Base-by-base conservation (phyloP, 1,140 invertebrate species). In the Geopemphigus sp. region DNA sequence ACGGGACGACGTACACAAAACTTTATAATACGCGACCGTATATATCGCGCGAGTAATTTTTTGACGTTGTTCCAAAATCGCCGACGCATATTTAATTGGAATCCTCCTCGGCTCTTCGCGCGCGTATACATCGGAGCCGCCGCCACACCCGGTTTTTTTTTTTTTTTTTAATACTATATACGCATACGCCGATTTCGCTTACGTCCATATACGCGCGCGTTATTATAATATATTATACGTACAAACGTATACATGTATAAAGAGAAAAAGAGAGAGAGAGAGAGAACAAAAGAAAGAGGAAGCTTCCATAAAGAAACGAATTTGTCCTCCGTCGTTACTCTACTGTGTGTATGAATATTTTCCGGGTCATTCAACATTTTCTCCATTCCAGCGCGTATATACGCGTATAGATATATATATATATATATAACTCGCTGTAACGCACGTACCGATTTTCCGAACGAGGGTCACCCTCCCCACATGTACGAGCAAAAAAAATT, bases 281-380 rank as follows among this genome's bases (percentile, higher is more conserved):
- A 54, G 24, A 72, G 68, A 72, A 72, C 47, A 72, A 72, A 72
- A 72, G 50, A 72, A 72, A 54, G 47, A 72, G 47, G 50, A 53
- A 53, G 22, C 68, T 54, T 72, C 68, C 47, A 53, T 54, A 54
- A 54, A 72, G 68, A 72, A 72, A 72, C 68, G 22, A 72, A 72
- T 72, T 72, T 72, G 68, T 72, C 68, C 50, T 72, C 68, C 68
- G 50, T 54, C 68, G 24, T 54, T 53, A 72, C 47, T 53, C 68
- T 29, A 29, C 47, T 68, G 68, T 72, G 26, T 72, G 17, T 72
- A 54, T 53, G 50, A 72, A 72, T 72, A 72, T 72, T 72, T 72
- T 72, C 68, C 68, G 68, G 68, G 68, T 72, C 68, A 72, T 72
- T 72, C 68, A 72, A 72, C 68, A 72, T 72, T 72, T 72, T 72